Evolutionary conservation across 2,888 invertebrate species (phyloP).

Genomic region (Caenorhabditis sp.): DNA sequence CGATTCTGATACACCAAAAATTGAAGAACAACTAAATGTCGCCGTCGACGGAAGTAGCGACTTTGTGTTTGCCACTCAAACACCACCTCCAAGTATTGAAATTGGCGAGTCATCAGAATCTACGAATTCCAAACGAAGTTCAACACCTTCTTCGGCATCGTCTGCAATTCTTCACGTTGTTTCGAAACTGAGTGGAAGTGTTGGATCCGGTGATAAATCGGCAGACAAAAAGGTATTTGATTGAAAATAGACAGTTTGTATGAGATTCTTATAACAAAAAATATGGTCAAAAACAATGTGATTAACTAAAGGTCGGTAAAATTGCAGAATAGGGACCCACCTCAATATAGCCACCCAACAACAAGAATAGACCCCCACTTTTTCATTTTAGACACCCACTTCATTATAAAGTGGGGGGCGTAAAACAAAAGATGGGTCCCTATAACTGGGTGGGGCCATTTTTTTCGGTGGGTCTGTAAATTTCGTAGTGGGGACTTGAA

Average conservation of each 20-base stretch:
- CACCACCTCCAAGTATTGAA: constrained; percentile 55
- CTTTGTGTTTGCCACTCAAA: constrained; percentile 21
- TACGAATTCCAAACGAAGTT: background rate
- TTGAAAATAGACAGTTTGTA: background rate
- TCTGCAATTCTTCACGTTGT: constrained; percentile 39
- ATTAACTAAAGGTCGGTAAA: no score
- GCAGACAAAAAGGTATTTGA: constrained; percentile 19
- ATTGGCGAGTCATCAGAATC: constrained; percentile 10
- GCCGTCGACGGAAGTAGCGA: constrained; percentile 1
- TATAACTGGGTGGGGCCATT: no score
- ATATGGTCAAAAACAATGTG: no score
- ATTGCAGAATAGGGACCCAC: no score
- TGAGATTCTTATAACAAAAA: background rate
- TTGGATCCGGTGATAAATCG: constrained; percentile 18
- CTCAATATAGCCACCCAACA: no score
- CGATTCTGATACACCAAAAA: constrained; percentile 10
- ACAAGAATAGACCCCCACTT: no score
- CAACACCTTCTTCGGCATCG: constrained; percentile 16
- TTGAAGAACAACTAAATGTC: constrained; percentile 6
- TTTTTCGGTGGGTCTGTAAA: no score
- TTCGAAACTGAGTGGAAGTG: constrained; percentile 36
- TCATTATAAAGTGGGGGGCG: no score
- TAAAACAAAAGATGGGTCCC: no score
- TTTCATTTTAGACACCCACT: no score
- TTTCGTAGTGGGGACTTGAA: no score